Conservation (phyloP, 2,888 invertebrate species). For the Timema podura region DNA sequence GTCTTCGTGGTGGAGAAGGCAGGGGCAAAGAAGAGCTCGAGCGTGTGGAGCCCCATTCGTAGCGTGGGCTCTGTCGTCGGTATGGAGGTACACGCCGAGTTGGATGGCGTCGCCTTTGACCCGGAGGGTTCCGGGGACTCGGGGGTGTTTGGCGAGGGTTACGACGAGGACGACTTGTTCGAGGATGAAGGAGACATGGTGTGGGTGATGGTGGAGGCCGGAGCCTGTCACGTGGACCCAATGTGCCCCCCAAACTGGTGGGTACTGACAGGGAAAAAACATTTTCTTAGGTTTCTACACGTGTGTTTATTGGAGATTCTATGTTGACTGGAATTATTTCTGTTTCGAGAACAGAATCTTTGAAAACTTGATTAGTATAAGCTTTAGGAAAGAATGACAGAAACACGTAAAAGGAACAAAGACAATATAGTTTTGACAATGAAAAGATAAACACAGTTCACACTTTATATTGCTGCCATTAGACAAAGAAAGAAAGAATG, state of each 20-base stretch:
- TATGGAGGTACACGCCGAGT: constrained; percentile 61
- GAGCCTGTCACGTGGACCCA: constrained; percentile 73
- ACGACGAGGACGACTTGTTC: constrained; percentile 55
- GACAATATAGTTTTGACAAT: too few relatives aligned
- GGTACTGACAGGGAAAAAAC: constrained; percentile 14
- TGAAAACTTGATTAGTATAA: too few relatives aligned
- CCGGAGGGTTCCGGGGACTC: constrained; percentile 65
- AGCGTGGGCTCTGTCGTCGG: constrained; percentile 75
- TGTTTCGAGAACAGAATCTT: too few relatives aligned
- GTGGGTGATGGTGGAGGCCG: constrained; percentile 78
- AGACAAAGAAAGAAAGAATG: too few relatives aligned
- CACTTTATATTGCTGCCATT: too few relatives aligned
- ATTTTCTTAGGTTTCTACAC: too few relatives aligned
- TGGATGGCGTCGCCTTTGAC: constrained; percentile 77
- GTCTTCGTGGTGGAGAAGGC: constrained; percentile 22
- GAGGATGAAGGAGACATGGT: constrained; percentile 78
- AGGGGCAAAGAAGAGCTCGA: constrained; percentile 36
- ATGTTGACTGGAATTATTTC: too few relatives aligned
- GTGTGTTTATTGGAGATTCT: too few relatives aligned
- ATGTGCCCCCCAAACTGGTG: constrained; percentile 73
- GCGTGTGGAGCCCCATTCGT: constrained; percentile 85
- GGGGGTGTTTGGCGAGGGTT: constrained; percentile 74
- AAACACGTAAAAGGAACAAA: too few relatives aligned
- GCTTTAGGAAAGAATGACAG: too few relatives aligned
- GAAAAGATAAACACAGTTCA: too few relatives aligned